Evolutionary conservation across 2,888 invertebrate species (phyloP).

Genomic region (Hypena proboscidalis): DNA sequence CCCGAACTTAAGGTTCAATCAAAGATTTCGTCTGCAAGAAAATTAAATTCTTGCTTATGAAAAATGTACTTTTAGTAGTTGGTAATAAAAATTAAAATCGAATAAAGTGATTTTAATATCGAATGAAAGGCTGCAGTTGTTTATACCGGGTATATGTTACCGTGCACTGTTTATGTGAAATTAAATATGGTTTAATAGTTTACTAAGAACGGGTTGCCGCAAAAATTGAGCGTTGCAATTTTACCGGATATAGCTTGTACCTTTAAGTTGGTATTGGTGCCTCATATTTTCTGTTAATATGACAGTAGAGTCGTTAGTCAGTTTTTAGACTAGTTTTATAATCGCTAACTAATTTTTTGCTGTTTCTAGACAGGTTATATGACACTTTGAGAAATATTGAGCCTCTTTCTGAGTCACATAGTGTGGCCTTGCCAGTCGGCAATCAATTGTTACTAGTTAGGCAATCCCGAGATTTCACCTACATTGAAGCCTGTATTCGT

Average conservation of each 20-base stretch:
- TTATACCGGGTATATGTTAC: conserved; percentile 73
- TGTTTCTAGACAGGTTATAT: no score
- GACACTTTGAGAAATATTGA: no score
- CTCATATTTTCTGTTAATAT: conserved; percentile 3
- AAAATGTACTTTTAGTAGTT: conserved; percentile 55
- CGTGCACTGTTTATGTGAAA: conserved; percentile 75
- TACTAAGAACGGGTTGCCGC: conserved; percentile 69
- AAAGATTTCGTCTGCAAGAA: conserved; percentile 28
- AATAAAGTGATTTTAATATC: conserved; percentile 53
- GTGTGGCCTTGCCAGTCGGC: no score
- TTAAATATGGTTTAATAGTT: conserved; percentile 81
- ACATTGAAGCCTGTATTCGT: conserved; percentile 30
- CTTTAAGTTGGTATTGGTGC: conserved; percentile 30
- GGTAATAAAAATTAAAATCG: conserved; percentile 61
- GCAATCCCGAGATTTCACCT: conserved; percentile 9
- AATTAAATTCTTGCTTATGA: conserved; percentile 41
- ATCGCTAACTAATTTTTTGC: no score
- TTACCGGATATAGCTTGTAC: conserved; percentile 34
- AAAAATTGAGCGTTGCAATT: conserved; percentile 58
- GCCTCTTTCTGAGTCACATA: no score
- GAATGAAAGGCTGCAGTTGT: conserved; percentile 64
- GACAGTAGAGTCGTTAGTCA: no score
- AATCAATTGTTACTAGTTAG: no score
- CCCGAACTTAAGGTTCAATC: conserved; percentile 26
- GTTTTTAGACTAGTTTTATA: no score